phyloP scores from a whole-genome alignment of 2,888 invertebrate species.

The Hydroisotoma schaefferi region DNA sequence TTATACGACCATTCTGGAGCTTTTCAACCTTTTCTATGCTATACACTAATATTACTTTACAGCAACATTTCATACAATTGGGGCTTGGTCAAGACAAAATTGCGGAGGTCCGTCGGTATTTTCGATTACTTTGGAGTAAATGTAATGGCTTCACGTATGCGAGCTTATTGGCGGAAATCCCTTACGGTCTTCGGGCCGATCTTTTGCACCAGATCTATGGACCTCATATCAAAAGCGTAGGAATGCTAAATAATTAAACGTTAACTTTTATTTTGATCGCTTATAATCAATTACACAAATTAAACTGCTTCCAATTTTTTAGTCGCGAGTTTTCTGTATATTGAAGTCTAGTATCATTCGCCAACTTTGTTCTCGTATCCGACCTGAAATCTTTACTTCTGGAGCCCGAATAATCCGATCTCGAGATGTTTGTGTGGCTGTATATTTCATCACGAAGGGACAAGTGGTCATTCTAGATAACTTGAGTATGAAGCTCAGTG shows the following conservation, averaged over 20 bases:
- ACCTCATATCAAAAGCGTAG: slow-evolving; percentile 38
- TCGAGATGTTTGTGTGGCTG: slow-evolving; percentile 42
- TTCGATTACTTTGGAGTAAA: slow-evolving; percentile 32
- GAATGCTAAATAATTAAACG: not conserved
- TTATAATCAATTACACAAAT: too few species aligned
- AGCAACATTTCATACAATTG: slow-evolving; percentile 34
- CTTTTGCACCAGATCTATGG: slow-evolving; percentile 44
- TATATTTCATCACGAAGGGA: slow-evolving; percentile 45
- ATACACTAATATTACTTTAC: not conserved
- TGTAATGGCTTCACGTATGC: slow-evolving; percentile 34
- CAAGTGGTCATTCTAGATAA: slow-evolving; percentile 46
- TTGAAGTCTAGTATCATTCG: slow-evolving; percentile 40
- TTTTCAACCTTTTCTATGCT: too few species aligned
- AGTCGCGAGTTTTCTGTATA: slow-evolving; percentile 39
- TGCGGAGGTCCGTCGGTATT: slow-evolving; percentile 35
- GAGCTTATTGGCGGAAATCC: slow-evolving; percentile 12
- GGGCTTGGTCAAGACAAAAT: slow-evolving; percentile 35
- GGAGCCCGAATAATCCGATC: slow-evolving; percentile 44
- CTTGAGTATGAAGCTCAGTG: slow-evolving; percentile 38
- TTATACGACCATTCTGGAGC: too few species aligned
- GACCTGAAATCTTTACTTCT: slow-evolving; percentile 41
- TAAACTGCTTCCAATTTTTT: slow-evolving; percentile 1
- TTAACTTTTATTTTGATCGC: not conserved
- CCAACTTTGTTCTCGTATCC: slow-evolving; percentile 38
- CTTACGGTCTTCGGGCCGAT: slow-evolving; percentile 38